These are phyloP conservation scores for Pterocles gutturalis DNA, from an alignment of 2,113 vertebrate genomes.

Conservation along the genomic window DNA sequence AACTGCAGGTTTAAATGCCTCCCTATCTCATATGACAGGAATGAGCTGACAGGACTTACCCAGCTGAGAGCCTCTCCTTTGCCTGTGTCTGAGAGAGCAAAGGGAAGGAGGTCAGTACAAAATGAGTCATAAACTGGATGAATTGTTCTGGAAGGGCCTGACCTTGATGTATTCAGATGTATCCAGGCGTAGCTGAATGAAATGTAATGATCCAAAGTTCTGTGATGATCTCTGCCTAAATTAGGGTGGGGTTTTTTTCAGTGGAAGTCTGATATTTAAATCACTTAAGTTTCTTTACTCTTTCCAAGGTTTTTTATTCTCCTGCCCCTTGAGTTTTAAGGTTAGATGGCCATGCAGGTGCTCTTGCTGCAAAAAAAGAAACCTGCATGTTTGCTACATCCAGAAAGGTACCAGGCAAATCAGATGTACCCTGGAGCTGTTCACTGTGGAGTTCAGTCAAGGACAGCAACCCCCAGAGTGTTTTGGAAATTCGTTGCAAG, in stretches of 20 bases:
- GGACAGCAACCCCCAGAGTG: background rate
- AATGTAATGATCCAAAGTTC: background rate
- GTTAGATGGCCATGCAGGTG: background rate
- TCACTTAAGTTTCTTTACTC: background rate
- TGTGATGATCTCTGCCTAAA: background rate
- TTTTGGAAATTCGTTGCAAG: accelerated
- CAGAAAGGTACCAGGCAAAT: background rate
- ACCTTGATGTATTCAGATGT: background rate
- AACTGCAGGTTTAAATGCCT: background rate
- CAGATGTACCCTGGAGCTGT: background rate
- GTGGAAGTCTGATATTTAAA: background rate
- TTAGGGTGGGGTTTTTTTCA: background rate
- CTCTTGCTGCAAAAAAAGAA: background rate
- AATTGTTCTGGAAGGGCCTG: slow-evolving; percentile 17
- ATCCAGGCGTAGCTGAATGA: background rate
- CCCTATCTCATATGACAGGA: background rate
- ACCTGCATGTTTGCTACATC: background rate
- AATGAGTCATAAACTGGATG: background rate
- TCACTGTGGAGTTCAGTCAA: background rate
- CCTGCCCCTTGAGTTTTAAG: background rate
- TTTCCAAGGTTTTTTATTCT: background rate
- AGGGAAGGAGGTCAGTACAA: background rate
- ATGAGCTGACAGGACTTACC: background rate
- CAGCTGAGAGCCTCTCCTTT: background rate
- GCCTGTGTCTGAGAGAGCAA: background rate